These are phyloP conservation scores for Latrodectus hesperus DNA, from an alignment of 2,888 invertebrate species.

Conservation along the genomic window DNA sequence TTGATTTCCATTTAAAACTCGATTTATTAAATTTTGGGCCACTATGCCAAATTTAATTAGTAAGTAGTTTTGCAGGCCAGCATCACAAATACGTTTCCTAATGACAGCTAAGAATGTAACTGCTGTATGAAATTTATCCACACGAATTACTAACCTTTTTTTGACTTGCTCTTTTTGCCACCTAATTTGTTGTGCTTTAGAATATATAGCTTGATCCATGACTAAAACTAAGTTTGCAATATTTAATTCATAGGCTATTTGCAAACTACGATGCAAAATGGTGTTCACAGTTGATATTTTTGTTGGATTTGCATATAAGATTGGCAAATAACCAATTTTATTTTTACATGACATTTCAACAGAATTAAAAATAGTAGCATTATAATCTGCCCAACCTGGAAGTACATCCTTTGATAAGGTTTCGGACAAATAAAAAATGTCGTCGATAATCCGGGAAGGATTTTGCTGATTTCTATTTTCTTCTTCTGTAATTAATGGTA, in stretches of 20 bases:
- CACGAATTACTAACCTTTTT: constrained; percentile 60
- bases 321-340: constrained; percentile 45
- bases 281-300: constrained; percentile 1
- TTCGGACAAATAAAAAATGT: too few relatives aligned
- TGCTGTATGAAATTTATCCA: constrained; percentile 70
- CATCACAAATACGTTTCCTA: constrained; percentile 70
- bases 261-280: neutral
- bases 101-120: constrained; percentile 70
- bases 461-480: too few relatives aligned
- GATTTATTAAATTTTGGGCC: constrained; percentile 69
- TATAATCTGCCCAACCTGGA: neutral
- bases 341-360: neutral
- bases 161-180: constrained; percentile 7
- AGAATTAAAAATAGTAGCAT: neutral
- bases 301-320: neutral
- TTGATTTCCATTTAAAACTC: constrained; percentile 6
- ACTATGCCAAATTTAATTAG: constrained; percentile 68
- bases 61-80: constrained; percentile 69
- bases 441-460: too few relatives aligned
- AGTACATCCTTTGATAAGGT: too few relatives aligned
- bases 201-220: constrained; percentile 70
- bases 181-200: constrained; percentile 64
- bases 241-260: neutral
- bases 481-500: too few relatives aligned
- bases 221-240: constrained; percentile 6